phyloP scores from a whole-genome alignment of 37 sponge, comb jelly and placozoan genomes.

The Aplysina aerophoba region DNA sequence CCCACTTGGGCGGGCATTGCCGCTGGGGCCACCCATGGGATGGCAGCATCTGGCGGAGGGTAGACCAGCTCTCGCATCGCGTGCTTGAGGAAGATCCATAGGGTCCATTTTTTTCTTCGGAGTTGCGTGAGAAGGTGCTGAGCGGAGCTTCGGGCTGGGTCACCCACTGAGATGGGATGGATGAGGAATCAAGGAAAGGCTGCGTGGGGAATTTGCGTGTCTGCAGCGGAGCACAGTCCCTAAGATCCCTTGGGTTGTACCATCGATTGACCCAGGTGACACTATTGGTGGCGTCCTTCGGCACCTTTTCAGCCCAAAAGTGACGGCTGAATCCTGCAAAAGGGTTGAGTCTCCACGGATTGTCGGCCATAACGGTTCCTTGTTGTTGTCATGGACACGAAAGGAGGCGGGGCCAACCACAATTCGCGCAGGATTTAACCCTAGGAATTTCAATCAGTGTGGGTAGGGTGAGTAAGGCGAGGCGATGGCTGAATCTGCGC shows the following conservation, averaged over 20 bases:
- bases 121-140: slow-evolving; percentile 57
- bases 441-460: background rate
- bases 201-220: slow-evolving; percentile 46
- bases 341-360: slow-evolving; percentile 8
- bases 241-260: slow-evolving; percentile 72
- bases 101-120: slow-evolving; percentile 47
- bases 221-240: slow-evolving; percentile 62
- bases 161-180: slow-evolving; percentile 57
- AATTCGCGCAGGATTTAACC: background rate
- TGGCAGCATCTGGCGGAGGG: slow-evolving; percentile 84
- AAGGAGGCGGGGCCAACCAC: background rate
- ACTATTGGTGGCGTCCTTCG: slow-evolving; percentile 29
- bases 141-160: slow-evolving; percentile 57
- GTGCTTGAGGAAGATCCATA: slow-evolving; percentile 45
- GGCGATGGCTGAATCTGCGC: slow-evolving; percentile 41
- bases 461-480: background rate
- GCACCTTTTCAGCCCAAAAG: slow-evolving; percentile 51
- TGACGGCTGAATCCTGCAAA: slow-evolving; percentile 66
- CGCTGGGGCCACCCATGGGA: slow-evolving; percentile 65
- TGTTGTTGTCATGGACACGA: slow-evolving; percentile 20
- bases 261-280: slow-evolving; percentile 72
- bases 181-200: background rate
- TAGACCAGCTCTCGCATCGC: slow-evolving; percentile 86
- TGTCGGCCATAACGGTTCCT: slow-evolving; percentile 4
- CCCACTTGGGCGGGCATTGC: slow-evolving; percentile 80